Percentiles rank a stretch among this genome's conserved stretches.
These are phyloP conservation scores for Pyrrhosoma nymphula DNA, from an alignment of 2,888 invertebrate species.

Conservation along the genomic window DNA sequence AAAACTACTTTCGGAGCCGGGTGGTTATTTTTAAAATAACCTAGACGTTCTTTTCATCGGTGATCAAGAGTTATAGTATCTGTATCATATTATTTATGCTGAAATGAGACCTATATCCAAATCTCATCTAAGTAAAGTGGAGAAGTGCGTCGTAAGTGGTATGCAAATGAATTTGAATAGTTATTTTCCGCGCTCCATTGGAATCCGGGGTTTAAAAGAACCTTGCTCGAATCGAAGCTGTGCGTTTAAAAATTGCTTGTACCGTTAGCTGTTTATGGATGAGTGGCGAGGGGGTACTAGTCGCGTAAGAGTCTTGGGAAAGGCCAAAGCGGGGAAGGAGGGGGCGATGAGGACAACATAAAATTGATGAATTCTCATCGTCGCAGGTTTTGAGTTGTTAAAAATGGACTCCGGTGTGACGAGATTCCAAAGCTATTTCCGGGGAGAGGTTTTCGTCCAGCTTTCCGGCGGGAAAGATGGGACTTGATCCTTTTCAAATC, in stretches of 20 bases:
- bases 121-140: background rate
- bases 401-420: background rate
- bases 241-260: background rate
- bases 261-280: background rate
- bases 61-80: too few relatives aligned
- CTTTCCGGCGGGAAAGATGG: background rate
- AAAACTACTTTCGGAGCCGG: too few relatives aligned
- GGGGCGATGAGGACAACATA: background rate
- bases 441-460: background rate
- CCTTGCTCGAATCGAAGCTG: background rate
- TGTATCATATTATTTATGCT: too few relatives aligned
- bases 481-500: background rate
- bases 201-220: background rate
- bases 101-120: too few relatives aligned
- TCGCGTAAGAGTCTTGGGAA: background rate
- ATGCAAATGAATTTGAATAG: background rate
- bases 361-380: background rate
- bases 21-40: too few relatives aligned
- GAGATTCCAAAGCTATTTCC: background rate
- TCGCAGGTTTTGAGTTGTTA: background rate
- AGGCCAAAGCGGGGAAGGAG: background rate
- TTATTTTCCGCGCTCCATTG: background rate
- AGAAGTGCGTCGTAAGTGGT: background rate
- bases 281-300: background rate
- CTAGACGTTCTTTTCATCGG: too few relatives aligned